Conservation (phyloP, 2,888 invertebrate species). For the Drosophila trichaetosa region DNA sequence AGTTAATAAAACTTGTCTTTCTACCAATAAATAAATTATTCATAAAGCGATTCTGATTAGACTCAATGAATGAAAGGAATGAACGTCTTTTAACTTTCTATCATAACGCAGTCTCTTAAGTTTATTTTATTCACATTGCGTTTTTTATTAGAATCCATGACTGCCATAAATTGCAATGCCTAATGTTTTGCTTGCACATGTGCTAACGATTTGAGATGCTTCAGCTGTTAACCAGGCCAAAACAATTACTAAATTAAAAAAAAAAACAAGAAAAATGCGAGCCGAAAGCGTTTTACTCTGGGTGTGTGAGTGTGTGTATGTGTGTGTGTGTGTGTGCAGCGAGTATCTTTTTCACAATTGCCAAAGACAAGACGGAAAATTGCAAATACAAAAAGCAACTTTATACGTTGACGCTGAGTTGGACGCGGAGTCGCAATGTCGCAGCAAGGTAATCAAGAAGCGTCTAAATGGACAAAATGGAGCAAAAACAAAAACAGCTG, state of each 20-base stretch:
- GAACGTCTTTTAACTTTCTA: slow-evolving; percentile 7
- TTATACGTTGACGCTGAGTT: slow-evolving; percentile 51
- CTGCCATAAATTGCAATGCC: slow-evolving; percentile 11
- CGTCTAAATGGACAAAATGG: slow-evolving; percentile 78
- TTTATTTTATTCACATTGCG: neutral
- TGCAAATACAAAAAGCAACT: slow-evolving; percentile 54
- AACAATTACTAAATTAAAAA: slow-evolving; percentile 69
- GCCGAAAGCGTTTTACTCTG: slow-evolving; percentile 27
- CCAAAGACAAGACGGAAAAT: slow-evolving; percentile 61
- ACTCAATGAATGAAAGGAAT: neutral
- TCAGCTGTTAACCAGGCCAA: slow-evolving; percentile 62
- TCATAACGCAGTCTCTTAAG: neutral
- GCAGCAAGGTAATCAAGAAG: slow-evolving; percentile 75
- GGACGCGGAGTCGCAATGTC: slow-evolving; percentile 47
- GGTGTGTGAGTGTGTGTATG: neutral
- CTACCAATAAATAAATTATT: neutral
- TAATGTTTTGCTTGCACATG: slow-evolving; percentile 31
- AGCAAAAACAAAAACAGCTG: slow-evolving; percentile 54
- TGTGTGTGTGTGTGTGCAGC: slow-evolving; percentile 18
- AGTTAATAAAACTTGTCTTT: neutral
- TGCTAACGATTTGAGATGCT: slow-evolving; percentile 46
- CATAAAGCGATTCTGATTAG: neutral
- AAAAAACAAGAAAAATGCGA: slow-evolving; percentile 40
- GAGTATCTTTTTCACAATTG: slow-evolving; percentile 67
- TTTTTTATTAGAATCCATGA: slow-evolving; percentile 7